These are phyloP conservation scores for Blennius ocellaris DNA, from an alignment of 2,113 vertebrate species.

Conservation along the genomic window DNA sequence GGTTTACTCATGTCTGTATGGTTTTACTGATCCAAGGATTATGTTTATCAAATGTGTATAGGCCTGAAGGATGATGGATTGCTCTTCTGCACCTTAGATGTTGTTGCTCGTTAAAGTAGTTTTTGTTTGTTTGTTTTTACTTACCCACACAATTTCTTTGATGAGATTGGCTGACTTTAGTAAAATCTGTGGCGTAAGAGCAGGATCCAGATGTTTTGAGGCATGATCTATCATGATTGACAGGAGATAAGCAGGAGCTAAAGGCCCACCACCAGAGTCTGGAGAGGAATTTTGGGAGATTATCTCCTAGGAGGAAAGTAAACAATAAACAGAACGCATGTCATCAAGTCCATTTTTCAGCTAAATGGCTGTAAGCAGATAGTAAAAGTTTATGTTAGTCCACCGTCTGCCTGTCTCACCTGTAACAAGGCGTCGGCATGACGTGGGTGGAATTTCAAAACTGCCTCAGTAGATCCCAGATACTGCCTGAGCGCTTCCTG, in stretches of 20 bases:
- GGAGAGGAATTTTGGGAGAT: conserved; percentile 85
- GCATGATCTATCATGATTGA: conserved; percentile 92
- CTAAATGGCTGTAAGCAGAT: neutral
- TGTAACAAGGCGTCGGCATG: conserved; percentile 89
- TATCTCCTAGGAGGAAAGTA: conserved; percentile 81
- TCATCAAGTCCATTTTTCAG: neutral
- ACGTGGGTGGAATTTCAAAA: conserved; percentile 88
- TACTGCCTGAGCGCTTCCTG: conserved; percentile 89
- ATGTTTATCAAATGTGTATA: too few species aligned
- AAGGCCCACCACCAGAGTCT: conserved; percentile 80
- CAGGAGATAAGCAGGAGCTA: conserved; percentile 90
- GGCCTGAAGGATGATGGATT: too few species aligned
- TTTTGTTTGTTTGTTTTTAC: conserved; percentile 32
- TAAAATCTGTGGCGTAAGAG: conserved; percentile 88
- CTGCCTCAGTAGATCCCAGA: conserved; percentile 85
- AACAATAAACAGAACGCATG: conserved; percentile 4
- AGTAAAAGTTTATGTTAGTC: neutral
- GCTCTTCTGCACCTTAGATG: too few species aligned
- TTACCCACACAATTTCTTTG: conserved; percentile 93
- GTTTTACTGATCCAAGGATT: too few species aligned
- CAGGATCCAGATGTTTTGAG: conserved; percentile 88
- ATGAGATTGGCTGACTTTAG: conserved; percentile 90
- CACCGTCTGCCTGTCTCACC: conserved; percentile 56
- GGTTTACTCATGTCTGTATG: too few species aligned
- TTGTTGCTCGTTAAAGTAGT: too few species aligned